Conservation (phyloP, 2,888 invertebrate species). For the Agrotis puta region DNA sequence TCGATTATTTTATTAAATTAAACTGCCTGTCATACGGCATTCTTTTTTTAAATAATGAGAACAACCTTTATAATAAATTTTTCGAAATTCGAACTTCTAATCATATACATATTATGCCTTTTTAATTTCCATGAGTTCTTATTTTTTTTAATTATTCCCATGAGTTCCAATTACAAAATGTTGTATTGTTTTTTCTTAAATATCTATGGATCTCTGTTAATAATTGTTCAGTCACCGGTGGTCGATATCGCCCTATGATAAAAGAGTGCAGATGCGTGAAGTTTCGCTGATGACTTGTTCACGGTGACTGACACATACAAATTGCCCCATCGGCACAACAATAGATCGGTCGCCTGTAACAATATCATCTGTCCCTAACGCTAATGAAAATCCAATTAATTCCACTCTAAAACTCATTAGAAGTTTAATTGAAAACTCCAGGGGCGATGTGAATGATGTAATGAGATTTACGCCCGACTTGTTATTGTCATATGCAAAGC, state of each 20-base stretch:
- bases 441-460: slow-evolving; percentile 86
- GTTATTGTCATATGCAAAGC: slow-evolving; percentile 88
- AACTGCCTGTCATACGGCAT: no score
- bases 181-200: neutral
- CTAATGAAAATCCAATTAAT: slow-evolving; percentile 91
- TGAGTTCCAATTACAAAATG: slow-evolving; percentile 1
- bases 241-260: slow-evolving; percentile 44
- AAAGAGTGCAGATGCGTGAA: slow-evolving; percentile 74
- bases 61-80: neutral
- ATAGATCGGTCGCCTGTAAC: slow-evolving; percentile 87
- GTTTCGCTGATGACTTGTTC: slow-evolving; percentile 64
- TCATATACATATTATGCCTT: neutral
- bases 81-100: slow-evolving; percentile 3
- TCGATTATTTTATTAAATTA: neutral
- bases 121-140: slow-evolving; percentile 3
- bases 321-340: slow-evolving; percentile 82
- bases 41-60: neutral
- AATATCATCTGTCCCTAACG: slow-evolving; percentile 89
- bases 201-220: neutral
- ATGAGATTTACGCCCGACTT: slow-evolving; percentile 86
- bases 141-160: slow-evolving; percentile 8
- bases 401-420: slow-evolving; percentile 89
- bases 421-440: slow-evolving; percentile 90
- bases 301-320: slow-evolving; percentile 85
- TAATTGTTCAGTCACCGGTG: slow-evolving; percentile 29